These are phyloP conservation scores for Lonchura striata DNA, from an alignment of 2,113 vertebrate species.

Conservation along the genomic window DNA sequence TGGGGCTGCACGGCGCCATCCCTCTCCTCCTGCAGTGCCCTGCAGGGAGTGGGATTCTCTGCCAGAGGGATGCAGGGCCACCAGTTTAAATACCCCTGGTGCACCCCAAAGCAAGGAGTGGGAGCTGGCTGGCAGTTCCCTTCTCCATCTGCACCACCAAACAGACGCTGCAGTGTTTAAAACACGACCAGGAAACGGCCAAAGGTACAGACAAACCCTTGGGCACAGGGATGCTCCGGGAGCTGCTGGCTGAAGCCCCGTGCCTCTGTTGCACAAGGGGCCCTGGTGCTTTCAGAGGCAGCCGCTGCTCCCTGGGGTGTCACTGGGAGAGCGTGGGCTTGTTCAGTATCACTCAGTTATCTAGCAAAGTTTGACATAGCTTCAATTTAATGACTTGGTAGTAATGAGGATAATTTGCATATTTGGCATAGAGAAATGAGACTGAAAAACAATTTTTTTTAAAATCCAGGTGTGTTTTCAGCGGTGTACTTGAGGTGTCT, in stretches of 20 bases:
- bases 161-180: no score
- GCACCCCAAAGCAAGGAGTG: background rate
- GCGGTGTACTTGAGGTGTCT: background rate
- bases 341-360: background rate
- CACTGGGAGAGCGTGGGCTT: background rate
- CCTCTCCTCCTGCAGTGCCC: fast-evolving
- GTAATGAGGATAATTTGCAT: background rate
- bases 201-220: no score
- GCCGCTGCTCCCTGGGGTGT: background rate
- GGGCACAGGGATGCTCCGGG: no score
- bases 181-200: no score
- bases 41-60: background rate
- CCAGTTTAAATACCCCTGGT: background rate
- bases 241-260: no score
- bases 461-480: background rate
- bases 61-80: background rate
- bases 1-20: fast-evolving
- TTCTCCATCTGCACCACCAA: fast-evolving
- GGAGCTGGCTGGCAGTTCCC: fast-evolving
- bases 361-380: background rate
- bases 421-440: background rate
- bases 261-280: no score
- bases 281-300: background rate
- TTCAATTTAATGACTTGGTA: background rate
- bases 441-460: no score